Conservation (phyloP, 2,113 vertebrate genomes). For the Psammodynastes pulverulentus region DNA sequence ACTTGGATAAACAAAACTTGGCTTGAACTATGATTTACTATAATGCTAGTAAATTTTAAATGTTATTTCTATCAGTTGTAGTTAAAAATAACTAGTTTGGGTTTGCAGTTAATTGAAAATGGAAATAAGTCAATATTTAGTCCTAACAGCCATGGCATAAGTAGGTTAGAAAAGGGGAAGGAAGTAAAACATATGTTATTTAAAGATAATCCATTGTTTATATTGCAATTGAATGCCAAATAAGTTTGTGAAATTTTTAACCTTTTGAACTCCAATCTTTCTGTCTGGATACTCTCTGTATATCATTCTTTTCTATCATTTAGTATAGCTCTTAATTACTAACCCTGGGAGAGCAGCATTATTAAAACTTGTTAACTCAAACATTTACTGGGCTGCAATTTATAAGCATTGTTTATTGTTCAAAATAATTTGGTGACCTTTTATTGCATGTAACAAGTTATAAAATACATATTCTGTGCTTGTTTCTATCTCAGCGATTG, state of each 20-base stretch:
- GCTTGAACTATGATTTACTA: neutral
- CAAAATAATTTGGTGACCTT: constrained; percentile 42
- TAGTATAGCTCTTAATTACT: neutral
- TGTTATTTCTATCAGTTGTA: neutral
- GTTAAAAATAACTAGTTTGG: neutral
- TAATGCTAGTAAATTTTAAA: neutral
- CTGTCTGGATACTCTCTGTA: neutral
- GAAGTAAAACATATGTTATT: neutral
- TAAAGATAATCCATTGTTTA: neutral
- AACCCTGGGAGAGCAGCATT: neutral
- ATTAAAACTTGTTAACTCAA: neutral
- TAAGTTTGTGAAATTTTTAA: neutral
- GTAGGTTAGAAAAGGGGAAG: neutral
- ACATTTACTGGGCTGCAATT: neutral
- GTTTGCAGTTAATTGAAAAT: neutral
- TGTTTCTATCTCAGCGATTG: constrained; percentile 22
- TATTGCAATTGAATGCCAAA: neutral
- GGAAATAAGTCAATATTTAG: neutral
- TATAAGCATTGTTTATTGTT: neutral
- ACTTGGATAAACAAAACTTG: neutral
- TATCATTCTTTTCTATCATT: neutral
- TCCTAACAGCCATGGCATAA: neutral
- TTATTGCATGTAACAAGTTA: neutral
- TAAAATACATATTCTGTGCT: constrained; percentile 16
- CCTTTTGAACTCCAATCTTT: neutral